Evolutionary conservation across 2,113 vertebrate species (phyloP), one percentile per base, ranked within the genome.

Genomic region (Potamarius usumacintae): DNA sequence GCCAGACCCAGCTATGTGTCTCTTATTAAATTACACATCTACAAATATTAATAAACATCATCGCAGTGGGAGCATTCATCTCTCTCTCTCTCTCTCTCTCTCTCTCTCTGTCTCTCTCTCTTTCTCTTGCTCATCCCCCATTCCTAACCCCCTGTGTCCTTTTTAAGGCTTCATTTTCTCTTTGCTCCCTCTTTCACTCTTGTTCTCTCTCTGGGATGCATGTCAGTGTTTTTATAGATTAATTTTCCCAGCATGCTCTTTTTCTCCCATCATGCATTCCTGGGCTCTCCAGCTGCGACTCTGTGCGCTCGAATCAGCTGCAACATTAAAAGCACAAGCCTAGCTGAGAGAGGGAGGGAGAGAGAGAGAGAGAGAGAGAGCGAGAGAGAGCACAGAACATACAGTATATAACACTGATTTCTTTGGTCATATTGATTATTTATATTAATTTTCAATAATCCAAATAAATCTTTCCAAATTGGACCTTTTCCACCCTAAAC

Each of bases 241-340:
- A 89, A 88, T 86, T 86, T 85, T 90, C 88, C 63, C 88, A 90
- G 87, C 85, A 85, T 69, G 84, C 76, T 71, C 79, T 80, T 83
- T 52, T 77, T 69, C 58, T 74, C 85, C 58, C 84, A 78, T 76
- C 52, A 67, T 86, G 76, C 78, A 65, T 83, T 22, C 65, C 80
- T 82, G 79, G 87, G 82, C 77, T 84, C 79, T 86, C 88, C 89
- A 42, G 65, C 85, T 91, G 93, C 89, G 84, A 88, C 85, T 88
- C 90, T 87, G 90, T 87, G 91, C 89, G 83, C 89, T 92, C 42
- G 71, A 92, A 91, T 93, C 88, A 91, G 89, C 91, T 91, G 79
- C 90, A 91, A 92, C 93, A 93, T 94, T 94, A 93, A 93, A 88
- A 86, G 93, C 82, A 85, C 30, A 11, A 55, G 82, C 62, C 11